Evolutionary conservation across 2,797 vertebrate genomes (phyloP).

Genomic region (Thripadectes ignobilis): DNA sequence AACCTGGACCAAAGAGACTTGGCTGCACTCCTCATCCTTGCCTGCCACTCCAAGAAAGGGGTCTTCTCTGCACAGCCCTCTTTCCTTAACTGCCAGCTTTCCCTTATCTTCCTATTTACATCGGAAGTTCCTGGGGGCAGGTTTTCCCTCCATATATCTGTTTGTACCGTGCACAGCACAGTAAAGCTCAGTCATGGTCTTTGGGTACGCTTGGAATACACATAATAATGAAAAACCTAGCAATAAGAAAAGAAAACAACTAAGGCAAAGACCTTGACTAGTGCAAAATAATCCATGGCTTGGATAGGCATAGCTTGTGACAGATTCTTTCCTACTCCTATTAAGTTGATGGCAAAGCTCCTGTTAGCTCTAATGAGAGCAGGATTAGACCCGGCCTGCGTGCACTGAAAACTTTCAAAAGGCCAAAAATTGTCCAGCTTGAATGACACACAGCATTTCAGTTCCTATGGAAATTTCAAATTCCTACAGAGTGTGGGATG

Average conservation of each 20-base stretch:
- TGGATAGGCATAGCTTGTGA: background rate
- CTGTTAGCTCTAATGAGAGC: conserved; percentile 4
- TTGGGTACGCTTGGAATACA: background rate
- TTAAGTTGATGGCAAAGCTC: conserved; percentile 44
- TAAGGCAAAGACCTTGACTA: background rate
- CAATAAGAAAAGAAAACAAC: background rate
- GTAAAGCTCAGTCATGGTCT: background rate
- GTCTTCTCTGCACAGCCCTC: background rate
- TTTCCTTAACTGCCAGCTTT: background rate
- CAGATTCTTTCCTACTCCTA: conserved; percentile 40
- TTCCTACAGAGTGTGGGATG: background rate
- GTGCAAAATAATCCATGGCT: background rate
- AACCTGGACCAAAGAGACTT: background rate
- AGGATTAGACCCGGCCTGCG: background rate
- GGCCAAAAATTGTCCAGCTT: background rate
- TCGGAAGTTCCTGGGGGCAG: background rate
- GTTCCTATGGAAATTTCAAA: conserved; percentile 29
- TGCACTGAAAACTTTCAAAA: conserved; percentile 3
- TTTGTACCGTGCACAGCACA: background rate
- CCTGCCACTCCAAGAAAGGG: background rate
- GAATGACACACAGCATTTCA: conserved; percentile 6
- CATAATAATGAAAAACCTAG: background rate
- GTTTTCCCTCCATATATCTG: background rate
- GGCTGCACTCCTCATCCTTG: background rate
- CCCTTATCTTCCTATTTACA: background rate